Percentiles rank a stretch among this genome's conserved stretches.
These are phyloP conservation scores for Euleptes europaea DNA, from an alignment of 2,113 vertebrate species.

Conservation along the genomic window DNA sequence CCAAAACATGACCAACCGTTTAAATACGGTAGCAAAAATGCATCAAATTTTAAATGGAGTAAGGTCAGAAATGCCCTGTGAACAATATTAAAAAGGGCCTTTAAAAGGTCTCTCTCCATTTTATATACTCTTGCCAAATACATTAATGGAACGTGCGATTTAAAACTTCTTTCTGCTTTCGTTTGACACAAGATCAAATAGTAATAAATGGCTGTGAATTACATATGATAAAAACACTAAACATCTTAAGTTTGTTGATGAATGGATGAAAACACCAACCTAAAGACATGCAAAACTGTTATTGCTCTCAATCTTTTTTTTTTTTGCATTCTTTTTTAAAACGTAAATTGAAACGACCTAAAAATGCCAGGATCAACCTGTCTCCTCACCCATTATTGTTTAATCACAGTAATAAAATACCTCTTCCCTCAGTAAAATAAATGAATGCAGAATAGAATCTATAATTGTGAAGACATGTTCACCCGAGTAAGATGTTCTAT, in stretches of 20 bases:
- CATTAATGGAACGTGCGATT: not conserved
- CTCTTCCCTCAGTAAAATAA: constrained; percentile 31
- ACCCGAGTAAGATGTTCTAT: constrained; percentile 31
- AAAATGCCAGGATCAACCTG: constrained; percentile 62
- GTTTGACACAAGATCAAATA: not conserved
- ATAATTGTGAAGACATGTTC: constrained; percentile 46
- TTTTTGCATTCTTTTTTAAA: not conserved
- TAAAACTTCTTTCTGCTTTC: not conserved
- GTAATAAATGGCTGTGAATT: not conserved
- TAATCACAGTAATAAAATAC: constrained; percentile 64
- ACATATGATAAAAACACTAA: not conserved
- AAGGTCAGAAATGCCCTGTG: no score
- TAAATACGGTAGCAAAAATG: no score
- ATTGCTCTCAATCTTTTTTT: constrained; percentile 19
- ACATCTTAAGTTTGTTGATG: constrained; percentile 6
- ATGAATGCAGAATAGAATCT: constrained; percentile 27
- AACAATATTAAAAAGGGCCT: no score
- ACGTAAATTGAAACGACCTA: constrained; percentile 57
- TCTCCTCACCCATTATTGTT: constrained; percentile 56
- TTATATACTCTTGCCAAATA: not conserved
- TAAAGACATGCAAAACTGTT: constrained; percentile 37
- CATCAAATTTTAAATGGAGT: no score
- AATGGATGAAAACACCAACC: constrained; percentile 16
- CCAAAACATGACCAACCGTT: no score
- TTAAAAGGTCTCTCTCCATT: no score